These are phyloP conservation scores for Ethmia dodecea DNA, from an alignment of 2,888 invertebrate species.

Conservation along the genomic window DNA sequence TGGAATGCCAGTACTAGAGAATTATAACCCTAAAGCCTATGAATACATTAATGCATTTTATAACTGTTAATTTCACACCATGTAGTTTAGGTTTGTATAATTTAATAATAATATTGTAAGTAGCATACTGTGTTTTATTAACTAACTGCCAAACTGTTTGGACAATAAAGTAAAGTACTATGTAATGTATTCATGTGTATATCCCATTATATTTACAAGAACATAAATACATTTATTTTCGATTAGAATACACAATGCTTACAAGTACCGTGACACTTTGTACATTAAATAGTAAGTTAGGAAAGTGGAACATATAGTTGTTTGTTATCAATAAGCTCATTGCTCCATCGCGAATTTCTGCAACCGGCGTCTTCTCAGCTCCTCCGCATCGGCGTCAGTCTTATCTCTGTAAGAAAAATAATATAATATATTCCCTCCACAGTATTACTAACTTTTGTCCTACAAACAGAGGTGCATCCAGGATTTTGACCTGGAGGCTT, in stretches of 20 bases:
- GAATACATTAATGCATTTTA: conserved; percentile 88
- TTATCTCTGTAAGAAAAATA: conserved; percentile 45
- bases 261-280: conserved; percentile 69
- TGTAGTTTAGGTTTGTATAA: conserved; percentile 25
- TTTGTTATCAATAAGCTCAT: conserved; percentile 43
- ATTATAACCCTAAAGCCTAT: conserved; percentile 88
- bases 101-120: conserved; percentile 21
- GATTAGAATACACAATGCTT: conserved; percentile 70
- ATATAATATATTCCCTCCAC: too few species aligned
- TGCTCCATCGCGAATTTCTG: conserved; percentile 81
- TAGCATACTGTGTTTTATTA: conserved; percentile 1
- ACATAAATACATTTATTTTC: conserved; percentile 71
- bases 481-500: too few species aligned
- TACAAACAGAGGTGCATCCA: too few species aligned
- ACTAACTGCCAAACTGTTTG: conserved; percentile 9
- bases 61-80: conserved; percentile 65
- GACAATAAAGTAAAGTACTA: conserved; percentile 31
- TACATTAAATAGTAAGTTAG: conserved; percentile 66
- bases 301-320: conserved; percentile 47
- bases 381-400: conserved; percentile 77
- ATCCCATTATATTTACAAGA: conserved; percentile 74
- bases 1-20: conserved; percentile 81
- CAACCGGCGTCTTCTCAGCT: conserved; percentile 86
- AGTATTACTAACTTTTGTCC: too few species aligned
- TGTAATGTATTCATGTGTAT: conserved; percentile 72